These are phyloP conservation scores for Zaprionus lineosus DNA, from an alignment of 2,888 invertebrate species.

Conservation along the genomic window DNA sequence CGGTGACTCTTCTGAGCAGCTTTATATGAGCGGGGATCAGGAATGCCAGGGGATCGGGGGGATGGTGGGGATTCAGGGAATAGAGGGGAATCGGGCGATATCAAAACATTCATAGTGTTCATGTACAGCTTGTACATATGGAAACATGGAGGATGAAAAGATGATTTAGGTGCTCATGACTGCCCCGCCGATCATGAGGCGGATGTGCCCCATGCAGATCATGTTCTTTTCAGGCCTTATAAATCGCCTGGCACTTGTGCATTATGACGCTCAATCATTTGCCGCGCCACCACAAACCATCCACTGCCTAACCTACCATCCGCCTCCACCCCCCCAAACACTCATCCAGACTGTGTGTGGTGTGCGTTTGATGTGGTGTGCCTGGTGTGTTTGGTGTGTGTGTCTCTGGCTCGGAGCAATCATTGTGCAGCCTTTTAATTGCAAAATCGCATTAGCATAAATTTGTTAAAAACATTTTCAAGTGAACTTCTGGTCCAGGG, in stretches of 20 bases:
- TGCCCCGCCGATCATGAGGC: slow-evolving; percentile 54
- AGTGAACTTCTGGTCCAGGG: slow-evolving; percentile 67
- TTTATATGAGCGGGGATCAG: too few relatives aligned
- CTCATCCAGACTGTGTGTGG: neutral
- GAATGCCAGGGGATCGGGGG: neutral
- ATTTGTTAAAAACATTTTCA: slow-evolving; percentile 75
- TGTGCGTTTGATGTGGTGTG: too few relatives aligned
- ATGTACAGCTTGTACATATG: slow-evolving; percentile 47
- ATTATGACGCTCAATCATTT: slow-evolving; percentile 66
- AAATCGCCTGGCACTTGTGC: slow-evolving; percentile 74
- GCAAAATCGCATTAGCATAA: slow-evolving; percentile 79
- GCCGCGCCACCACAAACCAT: neutral
- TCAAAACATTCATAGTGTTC: slow-evolving; percentile 45
- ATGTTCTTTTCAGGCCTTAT: slow-evolving; percentile 40
- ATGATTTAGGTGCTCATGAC: slow-evolving; percentile 62
- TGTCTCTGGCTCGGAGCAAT: slow-evolving; percentile 19
- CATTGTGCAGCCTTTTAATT: slow-evolving; percentile 68
- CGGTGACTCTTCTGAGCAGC: slow-evolving; percentile 60
- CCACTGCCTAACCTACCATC: too few relatives aligned
- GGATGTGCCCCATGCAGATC: slow-evolving; percentile 59
- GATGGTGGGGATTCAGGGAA: too few relatives aligned
- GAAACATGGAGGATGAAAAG: too few relatives aligned
- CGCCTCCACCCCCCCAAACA: neutral
- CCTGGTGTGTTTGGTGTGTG: neutral
- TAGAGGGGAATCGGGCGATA: too few relatives aligned